A percentile compares a stretch with the other conserved stretches of the same genome.
These are phyloP conservation scores for Carollia perspicillata DNA, from an alignment of 2,113 vertebrate species.

Conservation along the genomic window DNA sequence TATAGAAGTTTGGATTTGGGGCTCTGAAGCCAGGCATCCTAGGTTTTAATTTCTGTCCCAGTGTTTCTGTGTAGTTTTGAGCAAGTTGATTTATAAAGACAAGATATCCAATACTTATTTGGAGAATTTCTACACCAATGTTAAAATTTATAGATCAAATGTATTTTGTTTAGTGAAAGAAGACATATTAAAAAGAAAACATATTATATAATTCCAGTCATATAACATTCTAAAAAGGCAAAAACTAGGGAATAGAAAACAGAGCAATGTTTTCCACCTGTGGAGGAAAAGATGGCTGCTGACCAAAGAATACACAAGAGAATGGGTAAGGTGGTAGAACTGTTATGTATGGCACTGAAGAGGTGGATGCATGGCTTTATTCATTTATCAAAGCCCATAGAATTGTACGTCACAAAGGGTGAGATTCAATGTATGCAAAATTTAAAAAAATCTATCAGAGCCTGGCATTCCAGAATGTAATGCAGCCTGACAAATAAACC, in stretches of 20 bases:
- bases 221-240: neutral
- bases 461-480: neutral
- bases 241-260: neutral
- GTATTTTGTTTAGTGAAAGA: neutral
- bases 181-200: neutral
- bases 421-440: neutral
- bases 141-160: neutral
- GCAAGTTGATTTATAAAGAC: neutral
- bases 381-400: neutral
- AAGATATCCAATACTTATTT: neutral
- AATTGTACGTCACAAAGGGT: neutral
- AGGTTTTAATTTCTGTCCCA: neutral
- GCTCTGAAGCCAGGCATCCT: constrained; percentile 48
- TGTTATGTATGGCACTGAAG: neutral
- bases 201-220: neutral
- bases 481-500: neutral
- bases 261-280: neutral
- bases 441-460: neutral
- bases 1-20: constrained; percentile 4
- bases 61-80: neutral
- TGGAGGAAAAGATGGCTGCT: neutral
- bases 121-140: neutral
- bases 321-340: neutral
- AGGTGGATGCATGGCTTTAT: neutral
- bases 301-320: neutral